These are phyloP conservation scores for Alosa sapidissima DNA, from an alignment of 2,797 vertebrate genomes.

Conservation along the genomic window DNA sequence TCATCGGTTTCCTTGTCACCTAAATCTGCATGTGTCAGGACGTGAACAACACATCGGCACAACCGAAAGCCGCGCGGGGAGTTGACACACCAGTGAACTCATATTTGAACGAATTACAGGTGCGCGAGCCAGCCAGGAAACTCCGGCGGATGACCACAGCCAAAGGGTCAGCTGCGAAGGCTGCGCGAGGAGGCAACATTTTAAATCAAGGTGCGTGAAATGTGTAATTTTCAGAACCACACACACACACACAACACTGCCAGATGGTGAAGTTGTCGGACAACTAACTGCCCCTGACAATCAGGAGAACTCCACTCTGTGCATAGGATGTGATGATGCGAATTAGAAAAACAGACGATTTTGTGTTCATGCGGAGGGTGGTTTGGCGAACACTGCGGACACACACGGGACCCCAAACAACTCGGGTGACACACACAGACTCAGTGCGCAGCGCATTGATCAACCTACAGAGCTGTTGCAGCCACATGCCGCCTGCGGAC, in stretches of 20 bases:
- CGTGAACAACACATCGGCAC: slow-evolving; percentile 14
- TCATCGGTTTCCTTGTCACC: neutral
- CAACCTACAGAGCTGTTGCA: too few relatives aligned
- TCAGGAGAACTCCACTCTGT: neutral
- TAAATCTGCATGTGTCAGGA: neutral
- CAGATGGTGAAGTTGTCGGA: neutral
- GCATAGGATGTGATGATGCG: too few relatives aligned
- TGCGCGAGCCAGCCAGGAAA: slow-evolving; percentile 51
- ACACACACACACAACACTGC: neutral
- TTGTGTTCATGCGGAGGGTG: neutral
- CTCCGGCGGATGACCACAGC: slow-evolving; percentile 47
- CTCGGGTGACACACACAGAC: too few relatives aligned
- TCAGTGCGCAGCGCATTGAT: too few relatives aligned
- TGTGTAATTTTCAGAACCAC: neutral
- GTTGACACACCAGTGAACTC: slow-evolving; percentile 1
- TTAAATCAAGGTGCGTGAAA: slow-evolving; percentile 36
- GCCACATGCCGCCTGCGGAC: neutral
- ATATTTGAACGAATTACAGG: slow-evolving; percentile 66
- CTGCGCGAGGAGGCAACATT: slow-evolving; percentile 57
- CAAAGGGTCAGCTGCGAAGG: slow-evolving; percentile 47
- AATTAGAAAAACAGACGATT: too few relatives aligned
- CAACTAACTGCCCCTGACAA: neutral
- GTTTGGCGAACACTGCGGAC: neutral
- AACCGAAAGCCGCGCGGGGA: slow-evolving; percentile 17
- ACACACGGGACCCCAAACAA: neutral